These are phyloP conservation scores for Tipula confusa DNA, from an alignment of 2,888 invertebrate species.

Conservation along the genomic window DNA sequence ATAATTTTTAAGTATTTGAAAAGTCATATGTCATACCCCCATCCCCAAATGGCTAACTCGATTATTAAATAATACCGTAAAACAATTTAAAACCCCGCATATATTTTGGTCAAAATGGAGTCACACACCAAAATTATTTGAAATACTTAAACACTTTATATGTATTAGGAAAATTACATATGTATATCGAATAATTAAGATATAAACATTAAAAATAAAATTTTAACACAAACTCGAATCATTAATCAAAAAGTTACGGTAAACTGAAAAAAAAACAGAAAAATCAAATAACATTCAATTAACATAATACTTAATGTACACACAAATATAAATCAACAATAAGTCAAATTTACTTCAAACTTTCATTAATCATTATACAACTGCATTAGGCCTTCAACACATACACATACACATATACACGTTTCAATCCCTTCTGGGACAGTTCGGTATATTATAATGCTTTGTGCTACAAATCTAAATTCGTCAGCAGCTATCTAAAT, in stretches of 20 bases:
- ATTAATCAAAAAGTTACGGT: slow-evolving; percentile 25
- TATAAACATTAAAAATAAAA: background rate
- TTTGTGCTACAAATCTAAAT: background rate
- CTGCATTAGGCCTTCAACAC: background rate
- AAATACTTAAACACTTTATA: no score
- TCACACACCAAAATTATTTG: no score
- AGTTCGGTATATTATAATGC: no score
- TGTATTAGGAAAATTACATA: no score
- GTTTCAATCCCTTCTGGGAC: background rate
- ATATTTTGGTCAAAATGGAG: no score
- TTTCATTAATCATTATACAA: slow-evolving; percentile 14
- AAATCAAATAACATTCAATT: slow-evolving; percentile 21
- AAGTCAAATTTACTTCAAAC: slow-evolving; percentile 9
- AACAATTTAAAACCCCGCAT: no score
- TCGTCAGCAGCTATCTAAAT: background rate
- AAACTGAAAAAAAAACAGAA: background rate
- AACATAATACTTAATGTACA: slow-evolving; percentile 25
- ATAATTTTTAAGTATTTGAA: no score
- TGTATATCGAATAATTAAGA: background rate
- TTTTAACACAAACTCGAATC: background rate
- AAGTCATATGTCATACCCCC: no score
- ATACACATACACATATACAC: background rate
- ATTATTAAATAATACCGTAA: no score
- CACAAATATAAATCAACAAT: slow-evolving; percentile 12
- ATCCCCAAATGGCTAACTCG: no score